Evolutionary conservation across 1,140 invertebrate species (phyloP).

Genomic region (Lordiphosa mommai): DNA sequence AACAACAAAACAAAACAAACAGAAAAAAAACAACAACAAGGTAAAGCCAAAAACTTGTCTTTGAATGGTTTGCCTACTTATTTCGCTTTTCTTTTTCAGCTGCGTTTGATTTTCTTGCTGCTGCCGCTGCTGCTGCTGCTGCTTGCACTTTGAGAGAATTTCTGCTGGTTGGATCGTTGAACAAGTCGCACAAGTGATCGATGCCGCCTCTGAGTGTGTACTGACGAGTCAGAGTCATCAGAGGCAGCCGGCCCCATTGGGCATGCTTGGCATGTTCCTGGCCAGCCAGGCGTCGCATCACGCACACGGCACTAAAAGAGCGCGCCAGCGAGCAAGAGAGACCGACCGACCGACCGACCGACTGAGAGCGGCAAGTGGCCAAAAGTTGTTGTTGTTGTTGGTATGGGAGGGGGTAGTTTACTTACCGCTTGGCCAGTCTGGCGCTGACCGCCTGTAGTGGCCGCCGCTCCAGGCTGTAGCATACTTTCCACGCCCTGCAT

Average conservation of each 20-base stretch:
- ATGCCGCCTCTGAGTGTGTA: constrained; percentile 79
- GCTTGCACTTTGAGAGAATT: neutral
- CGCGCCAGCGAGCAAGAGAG: neutral
- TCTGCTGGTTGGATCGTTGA: constrained; percentile 25
- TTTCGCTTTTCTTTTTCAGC: constrained; percentile 7
- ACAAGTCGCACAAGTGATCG: constrained; percentile 71
- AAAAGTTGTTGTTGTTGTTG: too few relatives aligned
- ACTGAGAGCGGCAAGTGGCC: neutral
- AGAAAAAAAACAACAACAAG: constrained; percentile 28
- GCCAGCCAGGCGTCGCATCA: constrained; percentile 50
- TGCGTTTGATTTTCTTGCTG: constrained; percentile 10
- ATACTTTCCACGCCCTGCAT: constrained; percentile 82
- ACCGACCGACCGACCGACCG: neutral
- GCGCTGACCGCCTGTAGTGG: constrained; percentile 30
- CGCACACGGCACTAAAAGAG: constrained; percentile 63
- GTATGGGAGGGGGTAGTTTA: neutral
- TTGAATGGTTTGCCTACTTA: constrained; percentile 17
- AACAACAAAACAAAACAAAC: constrained; percentile 51
- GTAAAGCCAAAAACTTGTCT: constrained; percentile 46
- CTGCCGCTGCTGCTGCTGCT: constrained; percentile 10
- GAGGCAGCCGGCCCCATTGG: constrained; percentile 17
- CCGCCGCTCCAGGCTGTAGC: constrained; percentile 32
- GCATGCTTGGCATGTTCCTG: constrained; percentile 36
- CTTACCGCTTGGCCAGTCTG: constrained; percentile 60
- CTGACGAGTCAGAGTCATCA: constrained; percentile 45